These are phyloP conservation scores for Monochamus alternatus DNA, from an alignment of 2,888 invertebrate species.

Conservation along the genomic window DNA sequence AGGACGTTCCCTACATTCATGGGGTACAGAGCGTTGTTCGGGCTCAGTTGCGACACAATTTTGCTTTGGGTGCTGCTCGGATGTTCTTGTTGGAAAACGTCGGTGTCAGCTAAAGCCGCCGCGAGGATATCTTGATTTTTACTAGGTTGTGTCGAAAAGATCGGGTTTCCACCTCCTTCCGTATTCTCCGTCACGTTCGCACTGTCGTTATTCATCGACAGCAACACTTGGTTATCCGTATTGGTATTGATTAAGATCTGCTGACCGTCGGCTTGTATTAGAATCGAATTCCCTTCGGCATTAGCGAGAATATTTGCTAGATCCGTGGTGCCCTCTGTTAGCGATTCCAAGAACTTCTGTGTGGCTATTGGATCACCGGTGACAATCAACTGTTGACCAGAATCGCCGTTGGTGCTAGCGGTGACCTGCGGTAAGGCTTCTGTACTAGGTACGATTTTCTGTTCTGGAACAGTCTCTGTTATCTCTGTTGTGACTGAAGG, in stretches of 20 bases:
- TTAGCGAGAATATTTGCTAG: slow-evolving; percentile 68
- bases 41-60: slow-evolving; percentile 71
- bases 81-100: slow-evolving; percentile 76
- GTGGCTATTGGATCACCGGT: slow-evolving; percentile 69
- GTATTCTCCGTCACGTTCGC: slow-evolving; percentile 54
- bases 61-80: slow-evolving; percentile 65
- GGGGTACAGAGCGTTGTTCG: slow-evolving; percentile 77
- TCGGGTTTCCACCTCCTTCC: slow-evolving; percentile 64
- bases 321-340: slow-evolving; percentile 69
- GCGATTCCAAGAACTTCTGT: slow-evolving; percentile 69
- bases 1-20: slow-evolving; percentile 77
- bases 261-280: slow-evolving; percentile 71
- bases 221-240: slow-evolving; percentile 64
- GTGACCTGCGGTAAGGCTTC: slow-evolving; percentile 47
- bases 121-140: slow-evolving; percentile 82
- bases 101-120: slow-evolving; percentile 83
- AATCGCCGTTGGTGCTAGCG: slow-evolving; percentile 41
- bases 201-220: slow-evolving; percentile 61
- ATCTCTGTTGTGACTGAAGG: slow-evolving; percentile 33
- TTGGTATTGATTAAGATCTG: slow-evolving; percentile 71
- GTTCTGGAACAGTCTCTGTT: slow-evolving; percentile 28
- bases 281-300: slow-evolving; percentile 68
- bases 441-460: slow-evolving; percentile 42
- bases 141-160: slow-evolving; percentile 63
- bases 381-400: slow-evolving; percentile 67